Base-by-base conservation (phyloP, 2,888 invertebrate genomes). In the Cerceris rybyensis region DNA sequence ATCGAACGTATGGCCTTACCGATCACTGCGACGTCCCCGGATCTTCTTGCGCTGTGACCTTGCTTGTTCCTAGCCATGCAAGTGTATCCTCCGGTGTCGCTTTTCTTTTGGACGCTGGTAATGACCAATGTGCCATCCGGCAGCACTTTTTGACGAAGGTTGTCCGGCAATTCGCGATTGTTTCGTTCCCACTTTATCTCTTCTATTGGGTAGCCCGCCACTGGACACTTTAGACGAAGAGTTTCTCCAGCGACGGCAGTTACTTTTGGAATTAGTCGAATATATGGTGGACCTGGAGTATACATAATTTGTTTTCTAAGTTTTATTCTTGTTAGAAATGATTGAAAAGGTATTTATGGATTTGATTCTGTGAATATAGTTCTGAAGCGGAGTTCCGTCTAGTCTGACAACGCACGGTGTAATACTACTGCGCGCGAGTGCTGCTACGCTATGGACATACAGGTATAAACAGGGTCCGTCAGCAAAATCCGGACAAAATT, bases 121-220 rank as follows among this genome's bases (percentile, higher is more conserved):
- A 97, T 96, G 82, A 95, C 94, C 84, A 97, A 93, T 0, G 96
- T 96, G 42, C 97, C 97, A 89, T 96, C 96, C 7, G 94, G 92
- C 74, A 95, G 94, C 46, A 96, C 96, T 88, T 96, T 95, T 90
- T 97, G 97, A 7, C 97, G 94, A 87, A 96, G 94, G 91, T 96
- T 96, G 88, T 96, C 96, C n/a, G 96, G 97, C 74, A 97, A 93
- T 89, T 96, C 95, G 54, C 95, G 93, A 17, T 96, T 96, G 65
- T 95, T 95, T 87, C 96, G 94, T 90, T 96, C 96, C 97, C 97
- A 97, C 78, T 95, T 95, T 88, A 97, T 96, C 88, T 96, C 95
- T 88, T 96, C 96, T 81, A 97, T 96, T 39, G 97, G 97, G 92
- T 96, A 96, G 28, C 97, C 97, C 17, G 96, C 96, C 42, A 96